Conservation (phyloP, 2,888 invertebrate species). For the Julus scandinavius region DNA sequence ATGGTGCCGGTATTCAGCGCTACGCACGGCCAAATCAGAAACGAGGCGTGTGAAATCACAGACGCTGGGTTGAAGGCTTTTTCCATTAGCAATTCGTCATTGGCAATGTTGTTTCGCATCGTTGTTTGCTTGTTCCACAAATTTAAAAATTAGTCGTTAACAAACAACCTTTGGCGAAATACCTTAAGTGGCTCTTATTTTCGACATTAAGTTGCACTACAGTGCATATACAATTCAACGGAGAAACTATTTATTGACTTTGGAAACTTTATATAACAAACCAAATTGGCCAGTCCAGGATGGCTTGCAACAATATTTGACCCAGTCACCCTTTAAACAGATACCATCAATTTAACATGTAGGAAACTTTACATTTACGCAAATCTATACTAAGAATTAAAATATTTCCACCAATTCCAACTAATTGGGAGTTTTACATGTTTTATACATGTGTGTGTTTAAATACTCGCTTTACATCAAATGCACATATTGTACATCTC, state of each 20-base stretch:
- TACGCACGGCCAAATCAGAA: neutral
- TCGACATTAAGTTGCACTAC: neutral
- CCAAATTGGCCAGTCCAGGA: neutral
- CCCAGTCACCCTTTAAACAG: neutral
- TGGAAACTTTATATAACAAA: neutral
- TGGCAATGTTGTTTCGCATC: neutral
- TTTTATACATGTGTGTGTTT: too few species aligned
- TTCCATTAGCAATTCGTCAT: neutral
- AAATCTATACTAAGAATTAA: too few species aligned
- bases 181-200: neutral
- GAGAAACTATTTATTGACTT: neutral
- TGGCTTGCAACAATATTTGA: neutral
- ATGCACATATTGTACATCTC: too few species aligned
- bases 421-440: too few species aligned
- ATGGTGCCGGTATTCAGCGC: neutral
- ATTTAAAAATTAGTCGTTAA: constrained; percentile 16
- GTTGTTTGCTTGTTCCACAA: neutral
- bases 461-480: too few species aligned
- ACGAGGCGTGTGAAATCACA: neutral
- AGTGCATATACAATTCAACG: neutral
- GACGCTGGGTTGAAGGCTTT: neutral
- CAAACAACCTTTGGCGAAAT: neutral
- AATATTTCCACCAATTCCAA: too few species aligned
- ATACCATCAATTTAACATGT: too few species aligned
- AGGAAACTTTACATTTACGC: too few species aligned